These are phyloP conservation scores for Conchocele bisecta DNA, from an alignment of 2,888 invertebrate species.

Conservation along the genomic window DNA sequence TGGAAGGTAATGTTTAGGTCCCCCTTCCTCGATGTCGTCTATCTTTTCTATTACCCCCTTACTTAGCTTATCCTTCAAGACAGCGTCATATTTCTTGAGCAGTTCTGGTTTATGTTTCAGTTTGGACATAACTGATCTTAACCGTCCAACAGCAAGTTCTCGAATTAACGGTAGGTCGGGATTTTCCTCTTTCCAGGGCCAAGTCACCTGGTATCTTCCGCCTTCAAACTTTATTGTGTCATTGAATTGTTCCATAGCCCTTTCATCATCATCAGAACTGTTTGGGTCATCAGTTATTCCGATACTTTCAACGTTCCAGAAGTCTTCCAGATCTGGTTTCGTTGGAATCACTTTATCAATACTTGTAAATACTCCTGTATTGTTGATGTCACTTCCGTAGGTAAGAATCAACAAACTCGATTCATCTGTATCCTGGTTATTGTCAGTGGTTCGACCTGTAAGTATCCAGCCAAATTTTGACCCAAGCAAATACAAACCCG, in stretches of 20 bases:
- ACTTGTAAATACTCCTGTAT: not conserved
- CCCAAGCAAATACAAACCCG: conserved; percentile 19
- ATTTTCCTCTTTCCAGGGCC: conserved; percentile 16
- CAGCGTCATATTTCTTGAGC: not conserved
- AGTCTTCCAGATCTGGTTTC: conserved; percentile 3
- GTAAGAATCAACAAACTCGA: not conserved
- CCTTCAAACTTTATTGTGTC: conserved; percentile 4
- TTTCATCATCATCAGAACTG: conserved; percentile 9
- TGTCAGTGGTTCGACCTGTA: conserved; percentile 1
- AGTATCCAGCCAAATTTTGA: conserved; percentile 22
- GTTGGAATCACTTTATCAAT: not conserved
- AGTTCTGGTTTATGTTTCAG: not conserved
- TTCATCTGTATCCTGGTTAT: not conserved
- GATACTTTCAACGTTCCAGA: conserved; percentile 19
- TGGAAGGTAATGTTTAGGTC: conserved; percentile 12
- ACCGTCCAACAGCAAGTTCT: conserved; percentile 7
- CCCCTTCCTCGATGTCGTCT: not conserved
- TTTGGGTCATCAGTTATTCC: not conserved
- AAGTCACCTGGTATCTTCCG: not conserved
- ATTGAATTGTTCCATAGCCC: conserved; percentile 11
- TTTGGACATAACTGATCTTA: not conserved
- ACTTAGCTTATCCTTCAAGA: conserved; percentile 5
- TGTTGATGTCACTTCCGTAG: not conserved
- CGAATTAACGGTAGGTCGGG: not conserved
- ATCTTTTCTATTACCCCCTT: conserved; percentile 19